Conservation (phyloP, 2,113 vertebrate genomes). For the Dissostichus mawsoni region DNA sequence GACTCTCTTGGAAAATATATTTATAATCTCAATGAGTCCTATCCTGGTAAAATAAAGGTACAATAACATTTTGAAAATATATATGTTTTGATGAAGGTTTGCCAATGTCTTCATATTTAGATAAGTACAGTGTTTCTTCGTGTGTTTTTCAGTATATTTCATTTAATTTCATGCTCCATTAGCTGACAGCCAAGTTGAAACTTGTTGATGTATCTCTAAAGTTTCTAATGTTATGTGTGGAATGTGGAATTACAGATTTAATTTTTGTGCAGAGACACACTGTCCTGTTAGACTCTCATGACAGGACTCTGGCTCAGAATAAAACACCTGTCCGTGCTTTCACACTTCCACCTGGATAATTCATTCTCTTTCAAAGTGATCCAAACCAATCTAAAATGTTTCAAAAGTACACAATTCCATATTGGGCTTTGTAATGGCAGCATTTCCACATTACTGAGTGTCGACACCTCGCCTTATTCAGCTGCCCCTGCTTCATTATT, state of each 20-base stretch:
- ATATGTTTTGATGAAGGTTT: too few species aligned
- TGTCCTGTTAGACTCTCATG: slow-evolving; percentile 6
- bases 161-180: too few species aligned
- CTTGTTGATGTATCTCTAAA: slow-evolving; percentile 10
- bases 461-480: neutral
- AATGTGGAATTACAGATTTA: neutral
- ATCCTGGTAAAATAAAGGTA: too few species aligned
- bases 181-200: neutral
- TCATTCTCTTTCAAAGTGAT: slow-evolving; percentile 22
- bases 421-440: neutral
- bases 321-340: neutral
- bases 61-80: too few species aligned
- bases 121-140: too few species aligned
- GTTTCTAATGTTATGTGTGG: neutral
- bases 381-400: slow-evolving; percentile 3
- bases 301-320: slow-evolving; percentile 29
- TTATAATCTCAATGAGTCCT: too few species aligned
- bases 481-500: neutral
- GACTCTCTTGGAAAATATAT: too few species aligned
- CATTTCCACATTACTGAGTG: neutral
- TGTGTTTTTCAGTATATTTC: too few species aligned
- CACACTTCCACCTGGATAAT: slow-evolving; percentile 6
- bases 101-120: too few species aligned
- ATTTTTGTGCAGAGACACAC: neutral
- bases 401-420: neutral